Conservation (phyloP, 2,113 vertebrate genomes). For the Notothenia coriiceps region DNA sequence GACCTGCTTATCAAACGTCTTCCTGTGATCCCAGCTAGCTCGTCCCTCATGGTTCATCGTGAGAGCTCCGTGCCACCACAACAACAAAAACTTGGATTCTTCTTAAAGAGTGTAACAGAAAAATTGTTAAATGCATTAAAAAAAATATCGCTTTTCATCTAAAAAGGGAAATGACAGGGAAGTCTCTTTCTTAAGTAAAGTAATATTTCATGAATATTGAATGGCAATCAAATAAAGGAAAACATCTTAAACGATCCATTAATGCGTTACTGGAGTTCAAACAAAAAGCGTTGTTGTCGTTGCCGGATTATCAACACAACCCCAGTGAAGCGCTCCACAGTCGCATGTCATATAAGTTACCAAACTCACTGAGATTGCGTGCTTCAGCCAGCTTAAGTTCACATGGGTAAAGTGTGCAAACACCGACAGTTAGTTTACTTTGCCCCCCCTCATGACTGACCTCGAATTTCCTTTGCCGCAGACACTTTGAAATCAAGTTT, state of each 20-base stretch:
- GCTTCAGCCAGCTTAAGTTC: slow-evolving; percentile 36
- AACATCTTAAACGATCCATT: neutral
- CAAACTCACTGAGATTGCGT: neutral
- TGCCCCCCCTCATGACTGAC: slow-evolving; percentile 52
- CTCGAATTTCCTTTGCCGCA: slow-evolving; percentile 71
- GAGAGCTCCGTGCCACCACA: neutral
- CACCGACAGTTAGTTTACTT: slow-evolving; percentile 51
- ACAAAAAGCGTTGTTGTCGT: neutral
- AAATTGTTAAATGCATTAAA: neutral
- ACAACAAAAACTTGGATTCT: neutral
- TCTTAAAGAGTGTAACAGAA: neutral
- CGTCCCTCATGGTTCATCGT: slow-evolving; percentile 31
- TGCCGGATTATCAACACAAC: neutral
- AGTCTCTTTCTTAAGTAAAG: no score
- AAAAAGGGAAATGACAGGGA: no score
- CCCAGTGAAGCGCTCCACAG: neutral
- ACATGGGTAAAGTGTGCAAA: slow-evolving; percentile 45
- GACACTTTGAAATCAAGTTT: slow-evolving; percentile 76
- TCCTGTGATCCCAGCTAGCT: slow-evolving; percentile 46
- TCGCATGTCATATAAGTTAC: slow-evolving; percentile 10
- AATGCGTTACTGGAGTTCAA: neutral
- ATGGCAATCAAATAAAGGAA: neutral
- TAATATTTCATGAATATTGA: no score
- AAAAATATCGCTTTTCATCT: neutral
- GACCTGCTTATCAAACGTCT: slow-evolving; percentile 59